Base-by-base conservation (phyloP, 2,888 invertebrate species). In the Oscheius sp. region DNA sequence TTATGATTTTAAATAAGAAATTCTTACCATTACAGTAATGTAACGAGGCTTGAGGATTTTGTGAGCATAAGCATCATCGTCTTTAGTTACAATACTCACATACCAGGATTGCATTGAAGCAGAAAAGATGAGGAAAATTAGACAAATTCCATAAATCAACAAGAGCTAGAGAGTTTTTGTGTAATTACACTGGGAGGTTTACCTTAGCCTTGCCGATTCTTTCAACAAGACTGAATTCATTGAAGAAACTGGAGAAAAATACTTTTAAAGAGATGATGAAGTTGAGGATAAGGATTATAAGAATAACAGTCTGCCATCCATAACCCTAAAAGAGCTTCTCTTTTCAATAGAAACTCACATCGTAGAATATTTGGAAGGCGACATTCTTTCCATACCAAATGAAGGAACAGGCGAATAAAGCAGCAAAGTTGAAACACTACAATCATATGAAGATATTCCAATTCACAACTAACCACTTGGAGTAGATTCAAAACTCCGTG, bases 71-170 rank as follows among this genome's bases (percentile, higher is more conserved):
- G 23, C 29, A 45, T 61, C 45, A 25, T 23, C 17, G 25, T 61
- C 61, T 25, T 42, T 29, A 1, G 29, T 45, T 12, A 61, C 61
- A 27, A 61, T 45, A 29, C 45, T 61, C 45, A 61, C 45, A 45
- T 61, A 61, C 61, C 61, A 61, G n/a, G 61, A 45, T 45, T 61
- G 45, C 61, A 61, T 61, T n/a, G 61, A 25, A 2, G 61, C 61
- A 12, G 61, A 61, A n/a, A 61, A 61, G 29, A 45, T 42, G 6
- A 61, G 27, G 2, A 61, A 31, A 17, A 61, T 45, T 3, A 61
- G 61, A 31, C 61, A 61, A 1, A 61, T 25, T n/a, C 20, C 39
- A 20, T 61, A 61, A 5, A 61, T 45, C 23, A 61, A 15, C n/a
- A 61, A 17, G 2, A 61, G 15, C 61, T 61, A 17, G 45, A 61